Evolutionary conservation across 2,888 invertebrate genomes (phyloP).

Genomic region (Acrobasis consociella): DNA sequence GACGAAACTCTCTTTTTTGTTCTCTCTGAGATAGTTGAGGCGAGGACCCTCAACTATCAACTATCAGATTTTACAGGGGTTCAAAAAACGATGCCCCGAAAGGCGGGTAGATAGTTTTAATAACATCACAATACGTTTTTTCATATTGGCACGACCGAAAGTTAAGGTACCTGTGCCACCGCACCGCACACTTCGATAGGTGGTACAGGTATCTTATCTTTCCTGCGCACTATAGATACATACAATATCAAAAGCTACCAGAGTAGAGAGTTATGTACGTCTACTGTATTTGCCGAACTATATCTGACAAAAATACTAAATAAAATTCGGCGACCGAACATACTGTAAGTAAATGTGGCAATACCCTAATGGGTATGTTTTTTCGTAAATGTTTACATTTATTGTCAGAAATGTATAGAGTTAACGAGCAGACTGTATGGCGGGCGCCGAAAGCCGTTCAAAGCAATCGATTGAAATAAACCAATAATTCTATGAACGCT

Average conservation of each 20-base stretch:
- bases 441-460: constrained; percentile 45
- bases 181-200: too few relatives aligned
- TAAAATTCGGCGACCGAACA: not conserved
- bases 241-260: too few relatives aligned
- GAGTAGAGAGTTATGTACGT: too few relatives aligned
- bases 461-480: constrained; percentile 44
- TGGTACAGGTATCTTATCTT: too few relatives aligned
- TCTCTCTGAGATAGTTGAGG: not conserved
- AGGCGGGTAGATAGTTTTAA: too few relatives aligned
- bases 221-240: too few relatives aligned
- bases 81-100: too few relatives aligned
- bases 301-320: not conserved
- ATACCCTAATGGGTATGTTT: not conserved
- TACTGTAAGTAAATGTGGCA: not conserved
- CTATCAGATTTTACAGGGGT: not conserved
- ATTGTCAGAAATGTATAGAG: constrained; percentile 40
- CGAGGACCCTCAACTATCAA: too few relatives aligned
- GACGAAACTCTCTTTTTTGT: not conserved
- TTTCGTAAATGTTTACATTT: constrained; percentile 29
- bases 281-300: too few relatives aligned
- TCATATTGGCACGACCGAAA: too few relatives aligned
- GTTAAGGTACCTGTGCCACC: too few relatives aligned
- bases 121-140: too few relatives aligned
- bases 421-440: constrained; percentile 38
- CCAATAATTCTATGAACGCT: constrained; percentile 40